Evolutionary conservation across 2,797 vertebrate species (phyloP).

Genomic region (Sebastes wilsoni): DNA sequence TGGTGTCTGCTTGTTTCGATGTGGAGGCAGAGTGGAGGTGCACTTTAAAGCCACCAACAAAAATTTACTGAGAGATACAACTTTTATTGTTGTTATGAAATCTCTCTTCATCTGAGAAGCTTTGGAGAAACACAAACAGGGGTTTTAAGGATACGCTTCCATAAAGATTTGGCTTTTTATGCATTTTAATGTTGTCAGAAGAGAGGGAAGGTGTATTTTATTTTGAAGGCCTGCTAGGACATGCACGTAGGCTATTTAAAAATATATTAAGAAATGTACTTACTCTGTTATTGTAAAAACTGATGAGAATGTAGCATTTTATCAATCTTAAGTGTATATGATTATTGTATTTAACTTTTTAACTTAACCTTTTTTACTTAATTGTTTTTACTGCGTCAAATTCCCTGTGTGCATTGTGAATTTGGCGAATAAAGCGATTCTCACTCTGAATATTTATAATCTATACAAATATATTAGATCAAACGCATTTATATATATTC

Average conservation of each 20-base stretch:
- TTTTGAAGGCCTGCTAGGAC: constrained; percentile 5
- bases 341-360: too few relatives aligned
- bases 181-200: not conserved
- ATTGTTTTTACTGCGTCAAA: too few relatives aligned
- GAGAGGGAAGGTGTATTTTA: not conserved
- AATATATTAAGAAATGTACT: not conserved
- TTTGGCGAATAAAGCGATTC: too few relatives aligned
- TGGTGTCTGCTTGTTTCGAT: constrained; percentile 79
- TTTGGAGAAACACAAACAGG: not conserved
- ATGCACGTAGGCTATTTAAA: not conserved
- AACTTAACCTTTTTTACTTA: too few relatives aligned
- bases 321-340: too few relatives aligned
- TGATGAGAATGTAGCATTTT: not conserved
- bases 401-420: too few relatives aligned
- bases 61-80: not conserved
- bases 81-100: not conserved
- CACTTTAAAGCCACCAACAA: not conserved
- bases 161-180: not conserved
- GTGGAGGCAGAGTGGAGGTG: constrained; percentile 1
- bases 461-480: not conserved
- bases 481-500: not conserved
- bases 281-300: not conserved
- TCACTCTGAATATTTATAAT: not conserved
- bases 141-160: not conserved
- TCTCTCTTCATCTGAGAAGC: not conserved